Evolutionary conservation across 2,888 invertebrate species (phyloP), one percentile per base, ranked within the genome.

Genomic region (Folsomia candida): DNA sequence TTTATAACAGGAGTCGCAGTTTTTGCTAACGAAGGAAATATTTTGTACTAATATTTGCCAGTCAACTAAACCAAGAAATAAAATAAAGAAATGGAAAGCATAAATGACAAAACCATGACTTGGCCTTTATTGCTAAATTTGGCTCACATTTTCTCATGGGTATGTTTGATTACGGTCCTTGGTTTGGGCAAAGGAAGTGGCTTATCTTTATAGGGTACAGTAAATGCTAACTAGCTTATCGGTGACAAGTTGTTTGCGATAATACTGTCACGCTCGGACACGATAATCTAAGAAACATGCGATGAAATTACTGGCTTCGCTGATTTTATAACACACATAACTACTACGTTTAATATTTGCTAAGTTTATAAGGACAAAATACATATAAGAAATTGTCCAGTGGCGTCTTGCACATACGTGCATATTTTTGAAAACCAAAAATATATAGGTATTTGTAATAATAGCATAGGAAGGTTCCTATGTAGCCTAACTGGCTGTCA

Each of bases 161-260:
- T 37, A 37, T 37, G n/a, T 37, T 37, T 37, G 37, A 37, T 37
- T 37, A 37, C 14, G 6, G 37, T 37, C 14, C 37, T 37, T 37
- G 37, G 4, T 37, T 37, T 37, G n/a, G 22, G 54, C 20, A n/a
- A n/a, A 54, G 54, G 22, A 54, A 54, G 54, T 54, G 54, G n/a
- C 20, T 54, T 54, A 54, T 54, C 54, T 54, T 54, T 54, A 54
- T 54, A 54, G 54, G 54, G 20, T n/a, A n/a, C 54, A 54, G 20
- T 54, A 54, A 54, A 54, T 54, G 54, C 54, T 54, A 54, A 54
- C 54, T 54, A 22, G 54, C 54, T 54, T 54, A 54, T 54, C 54
- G 54, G 54, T 54, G 54, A 54, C 54, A 54, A 54, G 20, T 54
- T 54, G 54, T 54, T 54, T 54, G 20, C n/a, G 54, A 54, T 54